Evolutionary conservation across 2,888 invertebrate genomes (phyloP), one percentile per base, ranked within the genome.

Genomic region (Phyllotreta striolata): DNA sequence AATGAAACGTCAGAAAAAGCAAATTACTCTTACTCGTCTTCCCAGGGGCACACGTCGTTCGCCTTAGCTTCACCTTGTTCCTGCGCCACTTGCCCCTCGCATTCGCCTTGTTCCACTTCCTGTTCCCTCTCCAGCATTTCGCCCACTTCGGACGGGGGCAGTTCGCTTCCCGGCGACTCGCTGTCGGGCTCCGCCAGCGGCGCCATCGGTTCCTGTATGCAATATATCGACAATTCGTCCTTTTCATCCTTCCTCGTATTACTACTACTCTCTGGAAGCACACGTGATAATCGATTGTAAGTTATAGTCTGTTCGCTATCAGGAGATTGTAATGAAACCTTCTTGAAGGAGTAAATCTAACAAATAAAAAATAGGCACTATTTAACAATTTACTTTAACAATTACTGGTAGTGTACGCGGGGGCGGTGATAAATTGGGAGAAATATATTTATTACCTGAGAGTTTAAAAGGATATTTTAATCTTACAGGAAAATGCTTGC

Each of bases 31-130:
- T 87, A 95, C 95, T 95, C 94, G 85, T 95, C 93, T 87, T 95
- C 95, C 95, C 95, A 95, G 63, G 95, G 95, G 85, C 95, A 95
- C 80, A 95, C 89, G 83, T 93, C 92, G 83, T 91, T 92, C 83
- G 88, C 87, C 83, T 89, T 87, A 66, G 82, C 77, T 70, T 83
- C 83, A 73, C 81, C 78, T 68, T 82, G 60, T 1, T 60, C 60
- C 12, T 60, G 81, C 12, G 39, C 66, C 43, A 67, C 71, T 35
- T 64, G 66, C 9, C 7, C 12, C 47, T 65, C 65, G 35, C 14
- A 62, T 10, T 13, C 55, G 12, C 37, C 52, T 38, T 10, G 64
- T 52, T 38, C 58, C 47, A 10, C 37, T 40, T 69, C 59, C 13
- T 52, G 41, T 37, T 38, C 43, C 8, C 52, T 13, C 10, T 60